Conservation (phyloP, 2,888 invertebrate species). For the Hartigia nigra region DNA sequence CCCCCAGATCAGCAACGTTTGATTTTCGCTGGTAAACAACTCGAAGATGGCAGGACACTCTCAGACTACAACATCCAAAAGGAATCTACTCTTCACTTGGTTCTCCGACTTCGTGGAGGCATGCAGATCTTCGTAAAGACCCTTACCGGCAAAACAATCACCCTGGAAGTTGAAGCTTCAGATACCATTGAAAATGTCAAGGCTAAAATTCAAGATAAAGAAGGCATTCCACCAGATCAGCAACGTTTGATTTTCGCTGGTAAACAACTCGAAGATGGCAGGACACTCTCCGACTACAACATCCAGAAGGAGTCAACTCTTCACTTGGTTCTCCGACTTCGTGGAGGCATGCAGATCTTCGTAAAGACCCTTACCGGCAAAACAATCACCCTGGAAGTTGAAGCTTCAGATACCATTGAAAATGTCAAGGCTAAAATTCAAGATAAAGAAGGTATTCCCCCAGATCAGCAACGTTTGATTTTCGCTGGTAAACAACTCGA, state of each 20-base stretch:
- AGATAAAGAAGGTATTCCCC: neutral
- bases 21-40: conserved; percentile 39
- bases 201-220: conserved; percentile 68
- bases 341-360: conserved; percentile 51
- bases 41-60: conserved; percentile 35
- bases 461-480: neutral
- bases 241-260: conserved; percentile 43
- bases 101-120: conserved; percentile 72
- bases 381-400: conserved; percentile 67
- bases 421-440: too few relatives aligned
- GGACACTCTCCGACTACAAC: conserved; percentile 39
- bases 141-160: conserved; percentile 71
- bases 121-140: conserved; percentile 77
- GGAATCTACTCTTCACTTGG: conserved; percentile 71
- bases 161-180: conserved; percentile 71
- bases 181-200: conserved; percentile 74
- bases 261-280: conserved; percentile 37
- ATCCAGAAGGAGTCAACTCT: conserved; percentile 42
- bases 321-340: conserved; percentile 32
- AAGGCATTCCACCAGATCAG: conserved; percentile 39
- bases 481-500: neutral
- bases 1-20: conserved; percentile 36
- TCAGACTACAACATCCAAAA: conserved; percentile 47
- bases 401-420: too few relatives aligned
- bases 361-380: conserved; percentile 70